phyloP scores from a whole-genome alignment of 1,140 invertebrate genomes.

The Sarcophaga bullata region DNA sequence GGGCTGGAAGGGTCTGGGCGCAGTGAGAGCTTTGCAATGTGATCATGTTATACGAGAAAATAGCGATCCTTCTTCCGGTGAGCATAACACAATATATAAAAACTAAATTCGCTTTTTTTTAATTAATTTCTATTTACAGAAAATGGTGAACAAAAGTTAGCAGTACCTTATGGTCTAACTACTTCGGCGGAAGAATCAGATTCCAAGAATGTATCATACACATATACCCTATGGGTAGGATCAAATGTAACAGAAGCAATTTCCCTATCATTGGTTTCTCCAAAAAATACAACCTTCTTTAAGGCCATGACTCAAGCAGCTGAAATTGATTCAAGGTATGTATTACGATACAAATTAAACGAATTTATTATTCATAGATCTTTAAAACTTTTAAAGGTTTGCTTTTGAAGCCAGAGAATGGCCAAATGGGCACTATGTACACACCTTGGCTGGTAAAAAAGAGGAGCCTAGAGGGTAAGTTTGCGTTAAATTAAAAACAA shows the following conservation, averaged over 20 bases:
- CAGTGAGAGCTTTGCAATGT: conserved; percentile 76
- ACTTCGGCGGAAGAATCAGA: conserved; percentile 73
- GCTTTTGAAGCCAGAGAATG: conserved; percentile 84
- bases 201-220: conserved; percentile 77
- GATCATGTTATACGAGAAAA: conserved; percentile 68
- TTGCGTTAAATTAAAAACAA: not conserved
- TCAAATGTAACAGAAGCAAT: conserved; percentile 75
- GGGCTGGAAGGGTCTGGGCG: conserved; percentile 73
- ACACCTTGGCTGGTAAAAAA: conserved; percentile 85
- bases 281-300: conserved; percentile 73
- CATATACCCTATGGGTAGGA: conserved; percentile 87
- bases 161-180: conserved; percentile 63
- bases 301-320: conserved; percentile 86
- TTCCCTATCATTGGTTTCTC: conserved; percentile 60
- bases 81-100: not conserved
- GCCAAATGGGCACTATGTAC: conserved; percentile 91
- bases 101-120: not conserved
- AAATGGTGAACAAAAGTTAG: conserved; percentile 63
- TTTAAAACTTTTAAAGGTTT: conserved; percentile 58
- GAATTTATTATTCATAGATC: not conserved
- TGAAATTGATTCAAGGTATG: conserved; percentile 73
- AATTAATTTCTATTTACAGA: conserved; percentile 46
- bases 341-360: not conserved
- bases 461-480: conserved; percentile 81
- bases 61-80: conserved; percentile 60